Percentiles rank a stretch among this genome's conserved stretches.
These are phyloP conservation scores for Gorsachius magnificus DNA, from an alignment of 2,797 vertebrate species.

Conservation along the genomic window DNA sequence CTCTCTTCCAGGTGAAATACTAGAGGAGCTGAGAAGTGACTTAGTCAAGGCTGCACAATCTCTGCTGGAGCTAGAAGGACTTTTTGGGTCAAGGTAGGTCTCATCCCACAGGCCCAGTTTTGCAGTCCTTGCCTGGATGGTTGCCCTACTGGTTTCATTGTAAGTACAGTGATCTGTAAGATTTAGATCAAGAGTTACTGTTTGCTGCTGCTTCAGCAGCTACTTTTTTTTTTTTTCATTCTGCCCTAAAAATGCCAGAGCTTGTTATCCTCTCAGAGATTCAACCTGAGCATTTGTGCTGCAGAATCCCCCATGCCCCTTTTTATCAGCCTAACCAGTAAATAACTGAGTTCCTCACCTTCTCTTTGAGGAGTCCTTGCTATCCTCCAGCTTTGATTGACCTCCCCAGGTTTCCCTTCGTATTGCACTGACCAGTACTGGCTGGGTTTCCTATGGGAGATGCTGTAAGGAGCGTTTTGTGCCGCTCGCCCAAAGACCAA, in stretches of 20 bases:
- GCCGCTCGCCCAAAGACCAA: background rate
- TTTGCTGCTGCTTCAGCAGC: conserved; percentile 55
- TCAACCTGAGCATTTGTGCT: conserved; percentile 40
- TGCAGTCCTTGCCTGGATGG: background rate
- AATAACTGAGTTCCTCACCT: background rate
- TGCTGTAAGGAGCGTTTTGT: rapidly evolving
- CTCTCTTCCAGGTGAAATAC: background rate
- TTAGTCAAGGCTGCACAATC: background rate
- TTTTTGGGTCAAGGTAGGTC: background rate
- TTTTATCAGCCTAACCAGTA: background rate
- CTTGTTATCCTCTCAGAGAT: conserved; percentile 38
- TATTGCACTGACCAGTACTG: background rate
- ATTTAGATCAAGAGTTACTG: conserved; percentile 1
- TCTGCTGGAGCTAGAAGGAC: background rate
- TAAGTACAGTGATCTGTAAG: background rate
- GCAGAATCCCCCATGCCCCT: background rate
- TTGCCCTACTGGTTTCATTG: background rate
- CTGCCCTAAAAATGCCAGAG: conserved; percentile 69
- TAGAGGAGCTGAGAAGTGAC: background rate
- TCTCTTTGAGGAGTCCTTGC: background rate
- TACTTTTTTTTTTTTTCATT: background rate
- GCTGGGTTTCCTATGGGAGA: rapidly evolving
- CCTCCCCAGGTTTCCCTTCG: background rate
- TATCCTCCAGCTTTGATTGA: background rate
- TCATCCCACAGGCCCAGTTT: background rate